Evolutionary conservation across 2,888 invertebrate species (phyloP), one percentile per base, ranked within the genome.

Genomic region (Amaurobius ferox): DNA sequence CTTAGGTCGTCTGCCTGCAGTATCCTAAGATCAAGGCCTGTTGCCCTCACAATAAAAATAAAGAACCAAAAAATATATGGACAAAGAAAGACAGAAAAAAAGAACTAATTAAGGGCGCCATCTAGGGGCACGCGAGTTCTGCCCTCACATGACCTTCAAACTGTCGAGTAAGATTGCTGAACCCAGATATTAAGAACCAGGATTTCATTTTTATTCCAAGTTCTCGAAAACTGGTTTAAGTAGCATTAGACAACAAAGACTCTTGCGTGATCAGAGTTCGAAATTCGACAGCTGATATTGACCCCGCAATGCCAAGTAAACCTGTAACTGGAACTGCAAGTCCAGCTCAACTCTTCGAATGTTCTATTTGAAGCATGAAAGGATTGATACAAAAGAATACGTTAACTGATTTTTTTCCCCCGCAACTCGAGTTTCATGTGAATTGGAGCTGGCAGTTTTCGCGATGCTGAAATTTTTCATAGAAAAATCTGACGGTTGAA

Each of bases 91-190:
- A 55, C 0, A 66, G 2, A 32, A 32, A 66, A 66, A 5, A n/a
- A 7, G 11, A 66, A n/a, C 9, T 55, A 66, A 32, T 66, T 32
- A 66, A 66, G 19, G 3, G 79, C 79, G 79, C 79, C 79, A 79
- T 23, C 79, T 79, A 26, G 79, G 28, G 73, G 23, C 77, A 30
- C 74, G 40, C 66, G 70, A 78, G n/a, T 32, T 19, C 62, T 79
- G 64, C 62, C 79, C 79, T 79, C 72, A 23, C 64, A 64, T 79
- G 79, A 79, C 79, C 79, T 79, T 79, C 79, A 78, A 40, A 61
- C 7, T 39, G 29, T 5, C 6, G n/a, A 40, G 71, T 6, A 7
- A 79, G 79, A 79, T 72, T 79, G 66, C 72, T 79, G 79, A 79
- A 72, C 79, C 66, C 19, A 19, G 55, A 55, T 55, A 55, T 55